Evolutionary conservation across 2,888 invertebrate genomes (phyloP), one percentile per base, ranked within the genome.

Genomic region (Adelognathus sp.): DNA sequence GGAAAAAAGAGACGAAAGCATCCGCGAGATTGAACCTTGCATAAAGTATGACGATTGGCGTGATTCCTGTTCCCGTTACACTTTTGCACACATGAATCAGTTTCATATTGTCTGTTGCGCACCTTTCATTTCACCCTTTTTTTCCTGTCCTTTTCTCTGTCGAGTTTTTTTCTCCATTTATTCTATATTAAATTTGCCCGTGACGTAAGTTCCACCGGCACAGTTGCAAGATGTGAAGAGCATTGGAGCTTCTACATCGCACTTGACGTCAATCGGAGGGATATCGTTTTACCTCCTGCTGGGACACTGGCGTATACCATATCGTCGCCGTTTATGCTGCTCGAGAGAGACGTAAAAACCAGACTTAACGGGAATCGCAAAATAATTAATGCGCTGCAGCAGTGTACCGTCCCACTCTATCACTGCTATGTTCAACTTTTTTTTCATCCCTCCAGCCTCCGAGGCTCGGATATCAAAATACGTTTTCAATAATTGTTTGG

Each of bases 401-500:
- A 41, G 50, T 61, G 50, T 64, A 69, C 41, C 74, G 46, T 70
- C 66, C 39, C 54, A 66, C 60, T 66, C 33, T 31, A 11, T 29
- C 16, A 6, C 50, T 14, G 16, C 33, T 69, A 27, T 39, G 5
- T 33, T 78, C 63, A 24, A 14, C 61, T 74, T 18, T 69, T 46
- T 14, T 71, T 63, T 70, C 27, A 50, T 66, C 31, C 41, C 31
- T 29, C 46, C 36, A 27, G 29, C 67, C 21, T 6, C 33, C 33
- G 50, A 56, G 50, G 21, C 69, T 69, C 76, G 71, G 75, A 84
- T 84, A 85, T 85, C 81, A 85, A 87, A 89, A 90, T 86, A 88
- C 83, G 82, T 89, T 89, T 89, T 89, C 89, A 86, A 90, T 90
- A 90, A 90, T 90, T 86, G 90, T 84, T 88, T 87, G 89, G 90